A percentile compares a stretch with the other conserved stretches of the same genome.
phyloP scores from a whole-genome alignment of 92 coral and sea anemone species.

The Palythoa caribaeorum region DNA sequence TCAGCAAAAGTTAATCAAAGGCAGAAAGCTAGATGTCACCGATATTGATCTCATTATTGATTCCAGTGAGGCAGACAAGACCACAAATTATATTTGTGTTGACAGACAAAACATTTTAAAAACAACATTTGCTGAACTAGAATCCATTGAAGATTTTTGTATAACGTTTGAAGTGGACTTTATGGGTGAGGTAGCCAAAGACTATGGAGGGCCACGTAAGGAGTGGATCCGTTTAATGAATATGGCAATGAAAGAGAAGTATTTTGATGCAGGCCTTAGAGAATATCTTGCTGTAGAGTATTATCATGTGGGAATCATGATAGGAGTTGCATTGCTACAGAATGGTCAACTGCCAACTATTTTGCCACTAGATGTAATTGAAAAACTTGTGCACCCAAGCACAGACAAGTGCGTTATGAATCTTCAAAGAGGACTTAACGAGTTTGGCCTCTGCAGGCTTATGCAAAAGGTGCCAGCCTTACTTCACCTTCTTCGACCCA shows the following conservation, averaged over 20 bases:
- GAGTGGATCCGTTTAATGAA: constrained; percentile 68
- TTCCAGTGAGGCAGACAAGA: background rate
- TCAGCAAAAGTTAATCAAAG: background rate
- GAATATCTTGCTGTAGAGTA: constrained; percentile 16
- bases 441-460: constrained; percentile 29
- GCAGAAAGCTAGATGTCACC: background rate
- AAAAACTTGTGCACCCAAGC: constrained; percentile 7
- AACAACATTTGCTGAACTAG: constrained; percentile 64
- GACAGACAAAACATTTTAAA: constrained; percentile 51
- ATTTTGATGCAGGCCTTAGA: constrained; percentile 5
- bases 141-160: constrained; percentile 45
- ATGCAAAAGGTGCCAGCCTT: constrained; percentile 22
- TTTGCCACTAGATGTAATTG: constrained; percentile 3
- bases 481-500: constrained; percentile 31
- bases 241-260: background rate
- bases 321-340: constrained; percentile 46
- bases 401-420: constrained; percentile 14
- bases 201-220: constrained; percentile 65
- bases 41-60: background rate
- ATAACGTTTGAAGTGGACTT: constrained; percentile 67
- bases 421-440: constrained; percentile 26
- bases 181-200: constrained; percentile 55
- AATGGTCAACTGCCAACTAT: constrained; percentile 28
- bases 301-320: constrained; percentile 26
- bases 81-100: constrained; percentile 65